Evolutionary conservation across 2,113 vertebrate genomes (phyloP).

Genomic region (Corythaeola cristata): DNA sequence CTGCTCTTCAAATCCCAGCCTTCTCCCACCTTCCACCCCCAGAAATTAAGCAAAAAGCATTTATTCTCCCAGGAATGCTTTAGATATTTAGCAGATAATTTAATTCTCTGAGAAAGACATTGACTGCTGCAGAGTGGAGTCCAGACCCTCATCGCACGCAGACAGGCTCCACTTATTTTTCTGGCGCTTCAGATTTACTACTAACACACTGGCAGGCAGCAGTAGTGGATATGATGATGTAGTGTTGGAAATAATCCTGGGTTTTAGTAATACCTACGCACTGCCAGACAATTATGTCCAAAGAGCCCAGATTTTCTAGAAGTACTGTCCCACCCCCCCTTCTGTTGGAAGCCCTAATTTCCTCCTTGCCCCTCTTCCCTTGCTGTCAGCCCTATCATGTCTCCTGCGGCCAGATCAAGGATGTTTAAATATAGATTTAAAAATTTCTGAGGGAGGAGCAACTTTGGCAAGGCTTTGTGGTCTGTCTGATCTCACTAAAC

Average conservation of each 20-base stretch:
- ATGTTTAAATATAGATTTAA: slow-evolving; percentile 50
- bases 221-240: slow-evolving; percentile 59
- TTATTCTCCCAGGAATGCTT: slow-evolving; percentile 48
- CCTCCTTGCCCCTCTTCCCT: slow-evolving; percentile 14
- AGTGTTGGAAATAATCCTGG: slow-evolving; percentile 64
- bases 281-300: slow-evolving; percentile 65
- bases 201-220: slow-evolving; percentile 62
- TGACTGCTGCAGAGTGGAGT: neutral
- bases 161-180: slow-evolving; percentile 57
- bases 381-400: neutral
- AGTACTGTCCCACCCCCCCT: slow-evolving; percentile 66
- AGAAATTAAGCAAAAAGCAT: slow-evolving; percentile 23
- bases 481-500: slow-evolving; percentile 26
- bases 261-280: neutral
- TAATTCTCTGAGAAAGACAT: slow-evolving; percentile 26
- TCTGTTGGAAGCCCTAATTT: slow-evolving; percentile 70
- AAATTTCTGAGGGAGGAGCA: slow-evolving; percentile 47
- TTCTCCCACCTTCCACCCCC: slow-evolving; percentile 9
- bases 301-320: slow-evolving; percentile 70
- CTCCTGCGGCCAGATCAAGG: slow-evolving; percentile 6
- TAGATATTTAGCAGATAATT: slow-evolving; percentile 65
- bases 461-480: slow-evolving; percentile 27
- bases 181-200: slow-evolving; percentile 61
- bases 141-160: slow-evolving; percentile 41
- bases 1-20: neutral